Percentiles rank a stretch among this genome's conserved stretches.
phyloP scores from a whole-genome alignment of 2,113 vertebrate species.

The Gnathonemus longibarbis region DNA sequence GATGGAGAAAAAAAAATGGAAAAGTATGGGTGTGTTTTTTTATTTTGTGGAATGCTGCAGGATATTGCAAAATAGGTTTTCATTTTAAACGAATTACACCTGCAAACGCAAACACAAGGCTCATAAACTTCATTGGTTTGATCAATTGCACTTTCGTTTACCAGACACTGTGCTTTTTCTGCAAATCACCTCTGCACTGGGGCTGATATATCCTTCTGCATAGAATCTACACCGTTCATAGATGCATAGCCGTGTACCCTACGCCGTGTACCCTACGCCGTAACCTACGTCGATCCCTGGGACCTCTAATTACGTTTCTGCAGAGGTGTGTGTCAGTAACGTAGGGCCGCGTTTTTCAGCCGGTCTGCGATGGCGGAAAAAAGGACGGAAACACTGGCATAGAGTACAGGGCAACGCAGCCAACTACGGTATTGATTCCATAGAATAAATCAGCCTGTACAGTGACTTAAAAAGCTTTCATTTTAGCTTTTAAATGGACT shows the following conservation, averaged over 20 bases:
- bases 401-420: background rate
- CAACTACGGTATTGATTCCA: background rate
- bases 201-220: background rate
- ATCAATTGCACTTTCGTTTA: background rate
- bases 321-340: background rate
- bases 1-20: background rate
- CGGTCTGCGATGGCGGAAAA: background rate
- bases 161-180: background rate
- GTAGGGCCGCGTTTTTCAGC: background rate
- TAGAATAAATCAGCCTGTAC: background rate
- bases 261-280: background rate
- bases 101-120: background rate
- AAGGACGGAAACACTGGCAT: background rate
- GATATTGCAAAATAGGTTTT: background rate
- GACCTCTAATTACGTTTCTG: background rate
- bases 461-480: background rate
- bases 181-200: background rate
- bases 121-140: background rate
- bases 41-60: background rate
- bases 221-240: background rate
- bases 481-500: background rate
- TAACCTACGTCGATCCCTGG: background rate
- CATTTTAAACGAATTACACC: background rate
- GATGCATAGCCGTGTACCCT: background rate
- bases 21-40: background rate